These are phyloP conservation scores for Leiothrix lutea DNA, from an alignment of 2,113 vertebrate species.

Conservation along the genomic window DNA sequence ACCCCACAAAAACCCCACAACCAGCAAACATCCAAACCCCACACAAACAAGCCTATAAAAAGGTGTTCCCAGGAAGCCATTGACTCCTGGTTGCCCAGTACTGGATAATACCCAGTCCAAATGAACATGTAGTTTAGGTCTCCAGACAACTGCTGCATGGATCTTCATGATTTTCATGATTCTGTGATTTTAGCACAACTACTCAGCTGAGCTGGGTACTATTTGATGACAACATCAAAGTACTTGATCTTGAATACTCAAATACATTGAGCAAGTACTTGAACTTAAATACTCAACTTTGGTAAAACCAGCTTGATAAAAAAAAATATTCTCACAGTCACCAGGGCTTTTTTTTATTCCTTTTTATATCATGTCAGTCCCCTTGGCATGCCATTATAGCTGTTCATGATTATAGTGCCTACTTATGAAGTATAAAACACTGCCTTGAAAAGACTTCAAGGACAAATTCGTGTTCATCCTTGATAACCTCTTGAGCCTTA, in stretches of 20 bases:
- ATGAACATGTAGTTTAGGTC: background rate
- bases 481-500: background rate
- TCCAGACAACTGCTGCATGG: background rate
- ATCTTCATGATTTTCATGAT: background rate
- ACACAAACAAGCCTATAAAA: background rate
- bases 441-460: background rate
- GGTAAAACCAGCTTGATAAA: background rate
- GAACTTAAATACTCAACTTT: background rate
- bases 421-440: background rate
- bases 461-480: background rate
- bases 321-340: background rate
- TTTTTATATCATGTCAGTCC: background rate
- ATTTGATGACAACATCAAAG: background rate
- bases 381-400: background rate
- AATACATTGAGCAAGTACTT: background rate
- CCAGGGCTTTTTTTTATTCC: background rate
- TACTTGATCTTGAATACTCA: background rate
- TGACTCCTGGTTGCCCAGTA: background rate
- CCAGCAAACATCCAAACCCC: background rate
- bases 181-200: background rate
- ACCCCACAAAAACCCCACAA: background rate
- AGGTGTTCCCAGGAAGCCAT: background rate
- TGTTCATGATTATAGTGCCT: background rate
- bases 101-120: background rate
- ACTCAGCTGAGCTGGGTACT: background rate